Base-by-base conservation (phyloP, 1,140 invertebrate genomes). In the Panagrolaimus sp. region DNA sequence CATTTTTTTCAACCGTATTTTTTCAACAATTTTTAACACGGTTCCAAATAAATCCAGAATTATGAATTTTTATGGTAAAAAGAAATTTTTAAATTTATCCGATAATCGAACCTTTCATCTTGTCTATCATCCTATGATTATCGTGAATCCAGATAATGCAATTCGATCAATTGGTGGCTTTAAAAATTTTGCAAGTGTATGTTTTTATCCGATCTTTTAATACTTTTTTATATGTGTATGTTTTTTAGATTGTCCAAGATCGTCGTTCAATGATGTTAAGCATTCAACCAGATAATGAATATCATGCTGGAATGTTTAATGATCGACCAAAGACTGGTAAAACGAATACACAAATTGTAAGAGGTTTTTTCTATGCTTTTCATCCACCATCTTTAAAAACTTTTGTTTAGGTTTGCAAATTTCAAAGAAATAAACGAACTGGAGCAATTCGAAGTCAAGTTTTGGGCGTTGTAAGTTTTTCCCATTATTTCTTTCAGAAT, bases 381-480 rank as follows among this genome's bases (percentile, higher is more conserved):
- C n/a, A n/a, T n/a, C n/a, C n/a, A n/a, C n/a, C n/a, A n/a, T n/a
- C n/a, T n/a, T n/a, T n/a, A n/a, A n/a, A n/a, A n/a, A n/a, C n/a
- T n/a, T n/a, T n/a, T n/a, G n/a, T n/a, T n/a, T n/a, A n/a, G n/a
- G n/a, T 38, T 38, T 4, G 14, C 21, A 58, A 58, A 58, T 58
- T 24, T 58, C 21, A 58, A 14, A n/a, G 8, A 21, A 58, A 58
- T 58, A 58, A 58, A 28, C 52, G 52, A 5, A 58, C 52, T n/a
- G 52, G 52, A 10, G 52, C 52, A 26, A n/a, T 58, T n/a, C 21
- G 52, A 14, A 58, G 21, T 21, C 24, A 72, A 68, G 76, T 77
- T 69, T 68, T 81, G 26, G 79, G 79, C 64, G 67, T 83, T 65
- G 79, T 79, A 28, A 67, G 68, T 67, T 26, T 8, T 71, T 68